Conservation (phyloP, 2,888 invertebrate species). For the Apotomis capreana region DNA sequence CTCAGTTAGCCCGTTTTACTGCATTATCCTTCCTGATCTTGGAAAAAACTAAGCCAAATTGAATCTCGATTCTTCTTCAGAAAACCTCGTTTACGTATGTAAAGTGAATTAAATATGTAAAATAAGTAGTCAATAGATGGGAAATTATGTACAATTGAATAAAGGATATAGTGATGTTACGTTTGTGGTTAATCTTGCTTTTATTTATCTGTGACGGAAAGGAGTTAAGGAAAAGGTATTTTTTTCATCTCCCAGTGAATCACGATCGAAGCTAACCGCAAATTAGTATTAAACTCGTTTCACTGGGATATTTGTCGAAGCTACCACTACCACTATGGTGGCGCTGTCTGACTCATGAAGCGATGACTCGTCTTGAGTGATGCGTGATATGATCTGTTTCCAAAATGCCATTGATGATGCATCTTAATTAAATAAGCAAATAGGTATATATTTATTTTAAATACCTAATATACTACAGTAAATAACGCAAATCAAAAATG, state of each 20-base stretch:
- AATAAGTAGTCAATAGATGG: too few relatives aligned
- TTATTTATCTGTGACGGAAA: conserved; percentile 17
- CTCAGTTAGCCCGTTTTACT: too few relatives aligned
- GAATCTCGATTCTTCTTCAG: too few relatives aligned
- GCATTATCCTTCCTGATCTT: too few relatives aligned
- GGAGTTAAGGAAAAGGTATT: conserved; percentile 38
- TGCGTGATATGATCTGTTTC: conserved; percentile 46
- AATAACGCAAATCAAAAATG: too few relatives aligned
- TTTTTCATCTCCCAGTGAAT: conserved; percentile 56
- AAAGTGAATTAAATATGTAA: too few relatives aligned
- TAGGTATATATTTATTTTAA: too few relatives aligned
- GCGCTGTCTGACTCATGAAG: conserved; percentile 55
- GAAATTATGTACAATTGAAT: too few relatives aligned
- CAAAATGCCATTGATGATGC: not conserved
- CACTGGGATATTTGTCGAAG: conserved; percentile 58
- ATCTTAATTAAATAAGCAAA: too few relatives aligned
- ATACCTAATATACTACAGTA: too few relatives aligned
- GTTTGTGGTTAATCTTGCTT: conserved; percentile 12
- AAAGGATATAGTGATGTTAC: not conserved
- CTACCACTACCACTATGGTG: conserved; percentile 44
- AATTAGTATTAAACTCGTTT: conserved; percentile 64
- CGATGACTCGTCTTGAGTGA: conserved; percentile 53
- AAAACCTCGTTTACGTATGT: too few relatives aligned
- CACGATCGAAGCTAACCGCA: conserved; percentile 65
- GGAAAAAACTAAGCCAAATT: too few relatives aligned